Percentiles rank a stretch among this genome's conserved stretches.
These are phyloP conservation scores for Drosophila multiciliata DNA, from an alignment of 2,888 invertebrate genomes.

Conservation along the genomic window DNA sequence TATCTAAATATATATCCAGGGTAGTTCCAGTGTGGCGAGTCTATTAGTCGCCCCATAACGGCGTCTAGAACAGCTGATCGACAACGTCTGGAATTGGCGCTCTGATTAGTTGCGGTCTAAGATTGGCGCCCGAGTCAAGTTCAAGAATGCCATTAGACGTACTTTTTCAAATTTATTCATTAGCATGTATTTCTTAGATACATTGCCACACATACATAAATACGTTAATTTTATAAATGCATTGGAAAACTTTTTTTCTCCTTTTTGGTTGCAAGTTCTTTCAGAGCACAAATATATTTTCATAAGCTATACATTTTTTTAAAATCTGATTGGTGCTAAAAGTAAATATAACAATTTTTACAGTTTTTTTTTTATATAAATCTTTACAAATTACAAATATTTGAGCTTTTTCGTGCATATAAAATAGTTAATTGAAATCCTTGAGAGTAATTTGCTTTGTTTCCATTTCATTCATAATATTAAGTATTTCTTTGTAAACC, in stretches of 20 bases:
- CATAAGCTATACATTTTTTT: not conserved
- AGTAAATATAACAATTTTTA: not conserved
- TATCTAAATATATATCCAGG: not conserved
- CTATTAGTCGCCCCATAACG: slow-evolving; percentile 58
- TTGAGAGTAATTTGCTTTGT: not conserved
- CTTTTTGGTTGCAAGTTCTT: slow-evolving; percentile 8
- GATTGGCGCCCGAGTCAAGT: slow-evolving; percentile 46
- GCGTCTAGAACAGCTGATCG: slow-evolving; percentile 66
- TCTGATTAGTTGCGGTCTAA: slow-evolving; percentile 18
- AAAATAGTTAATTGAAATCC: not conserved
- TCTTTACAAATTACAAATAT: not conserved
- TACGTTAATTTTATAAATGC: slow-evolving; percentile 25
- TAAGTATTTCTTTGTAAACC: not conserved
- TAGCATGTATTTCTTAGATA: slow-evolving; percentile 33
- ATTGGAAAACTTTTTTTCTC: slow-evolving; percentile 23
- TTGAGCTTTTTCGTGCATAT: not conserved
- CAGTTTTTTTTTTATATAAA: not conserved
- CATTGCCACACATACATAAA: slow-evolving; percentile 24
- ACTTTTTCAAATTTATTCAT: slow-evolving; percentile 16
- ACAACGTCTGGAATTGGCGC: slow-evolving; percentile 31
- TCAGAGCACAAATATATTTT: not conserved
- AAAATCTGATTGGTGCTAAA: not conserved
- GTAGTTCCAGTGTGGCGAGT: slow-evolving; percentile 52
- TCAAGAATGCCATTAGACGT: slow-evolving; percentile 35
- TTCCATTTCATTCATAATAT: not conserved